Evolutionary conservation across 1,140 invertebrate species (phyloP).

Genomic region (Mactra quadrangularis): DNA sequence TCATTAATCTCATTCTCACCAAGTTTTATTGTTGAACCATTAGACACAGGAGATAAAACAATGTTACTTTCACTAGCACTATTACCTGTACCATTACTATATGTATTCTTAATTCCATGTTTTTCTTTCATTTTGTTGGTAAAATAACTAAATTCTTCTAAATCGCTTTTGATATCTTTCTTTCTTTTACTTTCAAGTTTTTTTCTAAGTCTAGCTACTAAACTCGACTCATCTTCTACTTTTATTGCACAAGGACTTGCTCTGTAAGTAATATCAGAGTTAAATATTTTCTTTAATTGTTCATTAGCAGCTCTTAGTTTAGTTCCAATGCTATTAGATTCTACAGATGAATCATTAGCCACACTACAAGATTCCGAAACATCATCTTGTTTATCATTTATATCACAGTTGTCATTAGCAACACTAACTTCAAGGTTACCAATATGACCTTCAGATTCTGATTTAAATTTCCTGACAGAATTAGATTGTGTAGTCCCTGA

Average conservation of each 20-base stretch:
- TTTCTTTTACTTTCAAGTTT: constrained; percentile 17
- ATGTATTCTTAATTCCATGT: constrained; percentile 10
- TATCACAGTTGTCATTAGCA: too few species aligned
- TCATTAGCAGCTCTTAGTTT: too few species aligned
- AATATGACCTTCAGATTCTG: too few species aligned
- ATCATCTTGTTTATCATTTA: too few species aligned
- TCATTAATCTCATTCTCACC: constrained; percentile 18
- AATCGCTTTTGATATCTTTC: constrained; percentile 19
- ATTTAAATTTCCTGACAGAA: too few species aligned
- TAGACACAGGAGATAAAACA: constrained; percentile 3
- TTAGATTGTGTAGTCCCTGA: background rate
- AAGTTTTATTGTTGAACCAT: background rate
- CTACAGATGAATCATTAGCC: too few species aligned
- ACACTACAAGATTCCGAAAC: too few species aligned
- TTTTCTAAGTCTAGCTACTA: background rate
- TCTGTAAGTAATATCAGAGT: too few species aligned
- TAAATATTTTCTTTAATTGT: too few species aligned
- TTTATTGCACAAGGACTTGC: constrained; percentile 27
- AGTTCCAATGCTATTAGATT: too few species aligned
- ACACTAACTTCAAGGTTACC: too few species aligned
- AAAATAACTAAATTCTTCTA: constrained; percentile 31
- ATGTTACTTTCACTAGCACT: background rate
- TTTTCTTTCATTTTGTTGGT: constrained; percentile 42
- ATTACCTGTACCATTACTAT: background rate
- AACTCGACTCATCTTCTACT: background rate